phyloP scores from a whole-genome alignment of 2,888 invertebrate genomes.

The Ferrisia virgata region DNA sequence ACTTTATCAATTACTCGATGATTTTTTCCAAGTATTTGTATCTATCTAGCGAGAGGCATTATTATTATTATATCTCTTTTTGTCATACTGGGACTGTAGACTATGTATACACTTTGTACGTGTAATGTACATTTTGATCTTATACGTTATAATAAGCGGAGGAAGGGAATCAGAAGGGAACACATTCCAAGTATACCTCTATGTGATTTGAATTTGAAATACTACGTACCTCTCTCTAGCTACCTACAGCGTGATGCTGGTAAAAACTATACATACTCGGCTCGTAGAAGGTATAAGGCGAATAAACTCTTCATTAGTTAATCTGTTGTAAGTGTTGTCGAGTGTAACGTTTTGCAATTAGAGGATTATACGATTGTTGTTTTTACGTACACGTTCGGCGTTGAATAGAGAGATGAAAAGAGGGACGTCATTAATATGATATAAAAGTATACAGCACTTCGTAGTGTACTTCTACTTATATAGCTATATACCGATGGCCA shows the following conservation, averaged over 20 bases:
- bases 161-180: not conserved
- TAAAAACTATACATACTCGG: too few relatives aligned
- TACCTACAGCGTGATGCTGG: too few relatives aligned
- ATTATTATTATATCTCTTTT: not conserved
- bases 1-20: not conserved
- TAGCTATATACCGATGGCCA: too few relatives aligned
- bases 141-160: not conserved
- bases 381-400: not conserved
- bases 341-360: not conserved
- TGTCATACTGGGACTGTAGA: too few relatives aligned
- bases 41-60: not conserved
- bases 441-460: too few relatives aligned
- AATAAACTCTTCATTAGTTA: not conserved
- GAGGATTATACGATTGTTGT: not conserved
- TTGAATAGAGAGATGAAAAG: too few relatives aligned
- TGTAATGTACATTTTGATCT: too few relatives aligned
- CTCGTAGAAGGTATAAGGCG: not conserved
- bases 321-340: not conserved
- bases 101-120: not conserved
- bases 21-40: not conserved
- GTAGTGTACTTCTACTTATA: too few relatives aligned
- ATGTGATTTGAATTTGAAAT: not conserved
- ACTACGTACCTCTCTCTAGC: too few relatives aligned
- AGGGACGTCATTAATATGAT: too few relatives aligned
- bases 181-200: not conserved